phyloP scores from a whole-genome alignment of 2,113 vertebrate genomes.

The Microcebus tavaratra region DNA sequence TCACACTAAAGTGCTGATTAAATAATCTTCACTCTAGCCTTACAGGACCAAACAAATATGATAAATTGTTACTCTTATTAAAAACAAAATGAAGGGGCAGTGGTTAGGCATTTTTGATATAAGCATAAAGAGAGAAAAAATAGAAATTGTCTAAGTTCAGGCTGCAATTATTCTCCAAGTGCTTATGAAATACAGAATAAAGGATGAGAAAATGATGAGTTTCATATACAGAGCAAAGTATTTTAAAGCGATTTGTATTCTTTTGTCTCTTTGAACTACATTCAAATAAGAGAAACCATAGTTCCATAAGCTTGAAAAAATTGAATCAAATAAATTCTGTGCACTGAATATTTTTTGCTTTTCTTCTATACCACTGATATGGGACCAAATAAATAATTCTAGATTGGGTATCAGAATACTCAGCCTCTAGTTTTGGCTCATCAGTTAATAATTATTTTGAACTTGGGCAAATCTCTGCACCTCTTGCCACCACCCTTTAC shows the following conservation, averaged over 20 bases:
- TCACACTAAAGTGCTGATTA: neutral
- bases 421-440: neutral
- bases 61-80: neutral
- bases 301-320: neutral
- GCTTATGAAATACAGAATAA: conserved; percentile 1
- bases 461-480: neutral
- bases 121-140: neutral
- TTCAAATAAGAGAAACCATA: conserved; percentile 23
- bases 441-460: neutral
- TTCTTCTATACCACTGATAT: neutral
- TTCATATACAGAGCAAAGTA: conserved; percentile 22
- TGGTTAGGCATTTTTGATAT: neutral
- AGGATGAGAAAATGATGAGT: neutral
- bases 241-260: neutral
- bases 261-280: neutral
- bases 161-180: conserved; percentile 21
- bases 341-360: neutral
- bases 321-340: conserved; percentile 9
- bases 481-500: neutral
- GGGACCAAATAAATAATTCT: neutral
- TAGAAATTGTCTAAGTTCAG: neutral
- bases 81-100: neutral
- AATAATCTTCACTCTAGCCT: neutral
- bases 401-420: neutral
- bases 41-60: neutral